Percentiles rank a stretch among this genome's conserved stretches.
These are phyloP conservation scores for Brachyptera risi DNA, from an alignment of 2,888 invertebrate species.

Conservation along the genomic window DNA sequence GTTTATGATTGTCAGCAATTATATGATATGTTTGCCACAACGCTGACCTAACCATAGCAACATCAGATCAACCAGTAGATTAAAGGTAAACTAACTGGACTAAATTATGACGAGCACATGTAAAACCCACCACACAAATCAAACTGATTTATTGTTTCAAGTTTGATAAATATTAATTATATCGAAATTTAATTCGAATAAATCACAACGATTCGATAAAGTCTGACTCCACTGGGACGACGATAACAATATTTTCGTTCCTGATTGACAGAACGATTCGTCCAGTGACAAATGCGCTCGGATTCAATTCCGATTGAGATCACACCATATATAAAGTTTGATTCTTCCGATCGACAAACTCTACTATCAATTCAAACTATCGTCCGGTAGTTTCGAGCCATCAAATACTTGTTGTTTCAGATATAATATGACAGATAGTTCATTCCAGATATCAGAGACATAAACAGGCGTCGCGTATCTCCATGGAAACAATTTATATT, in stretches of 20 bases:
- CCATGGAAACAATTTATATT: slow-evolving; percentile 7
- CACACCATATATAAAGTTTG: too few relatives aligned
- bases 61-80: too few relatives aligned
- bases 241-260: slow-evolving; percentile 1
- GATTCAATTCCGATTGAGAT: slow-evolving; percentile 25
- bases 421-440: too few relatives aligned
- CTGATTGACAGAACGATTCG: slow-evolving; percentile 26
- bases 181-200: slow-evolving; percentile 27
- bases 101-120: background rate
- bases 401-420: too few relatives aligned
- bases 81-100: too few relatives aligned
- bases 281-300: slow-evolving; percentile 25
- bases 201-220: slow-evolving; percentile 14
- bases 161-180: slow-evolving; percentile 14
- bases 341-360: too few relatives aligned
- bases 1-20: too few relatives aligned
- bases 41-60: too few relatives aligned
- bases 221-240: background rate
- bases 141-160: slow-evolving; percentile 14
- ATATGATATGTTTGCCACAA: too few relatives aligned
- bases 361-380: too few relatives aligned
- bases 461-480: slow-evolving; percentile 7
- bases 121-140: slow-evolving; percentile 1
- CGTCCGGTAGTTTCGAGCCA: too few relatives aligned
- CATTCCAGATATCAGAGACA: background rate